Base-by-base conservation (phyloP, 1,140 invertebrate genomes). In the Rhyacophila brunnea region DNA sequence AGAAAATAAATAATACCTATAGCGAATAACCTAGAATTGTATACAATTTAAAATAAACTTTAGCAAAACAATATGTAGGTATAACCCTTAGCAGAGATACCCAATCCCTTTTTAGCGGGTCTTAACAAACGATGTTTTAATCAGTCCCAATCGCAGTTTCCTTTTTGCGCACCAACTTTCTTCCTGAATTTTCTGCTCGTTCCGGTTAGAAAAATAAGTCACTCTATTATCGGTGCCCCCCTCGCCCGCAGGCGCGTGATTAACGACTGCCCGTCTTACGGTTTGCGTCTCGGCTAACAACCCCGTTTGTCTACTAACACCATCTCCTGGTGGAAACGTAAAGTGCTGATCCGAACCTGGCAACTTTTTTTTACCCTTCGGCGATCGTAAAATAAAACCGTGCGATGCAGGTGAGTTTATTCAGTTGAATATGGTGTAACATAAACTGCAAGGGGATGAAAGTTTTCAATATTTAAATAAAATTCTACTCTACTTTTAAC, bases 121-220 rank as follows among this genome's bases (percentile, higher is more conserved):
- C 38, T 20, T 38, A 40, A 18, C 18, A 48, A 61, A 55, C 51
- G 51, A 53, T 40, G 51, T 49, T 55, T 49, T 61, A 61, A 61
- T 62, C 60, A 57, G 35, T 36, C 28, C 28, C 49, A 19, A 36
- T 44, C 32, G 38, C 52, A 13, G 45, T 19, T 15, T 20, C 45
- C 44, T 55, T 50, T 36, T 44, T 48, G 38, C 49, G 34, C 17
- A 35, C 50, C 32, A n/a, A 44, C 47, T 19, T 52, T 59, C 45
- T 35, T 20, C 19, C 17, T 20, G 13, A 54, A 28, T 44, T 58
- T 62, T 58, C n/a, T n/a, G n/a, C 53, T 17, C n/a, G 47, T 42
- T 62, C 20, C 46, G 17, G 23, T 28, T 5, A 28, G 60, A 59
- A 63, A 63, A 63, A 63, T 63, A 63, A 63, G 56, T 58, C 61